A percentile compares a stretch with the other conserved stretches of the same genome.
Evolutionary conservation across 1,140 invertebrate genomes (phyloP).

Genomic region (Neotoxoptera formosana): DNA sequence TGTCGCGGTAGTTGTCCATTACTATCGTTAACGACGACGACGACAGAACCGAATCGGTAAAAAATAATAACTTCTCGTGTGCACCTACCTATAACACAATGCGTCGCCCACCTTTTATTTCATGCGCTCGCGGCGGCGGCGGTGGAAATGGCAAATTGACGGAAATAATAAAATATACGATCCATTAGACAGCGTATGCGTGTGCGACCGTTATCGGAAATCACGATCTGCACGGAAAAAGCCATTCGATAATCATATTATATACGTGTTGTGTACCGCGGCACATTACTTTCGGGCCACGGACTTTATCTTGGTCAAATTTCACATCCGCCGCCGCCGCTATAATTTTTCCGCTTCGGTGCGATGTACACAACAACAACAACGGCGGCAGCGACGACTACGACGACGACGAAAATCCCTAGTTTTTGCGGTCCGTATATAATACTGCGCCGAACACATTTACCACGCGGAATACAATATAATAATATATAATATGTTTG

Average conservation of each 20-base stretch:
- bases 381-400: no score
- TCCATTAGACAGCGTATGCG: background rate
- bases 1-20: background rate
- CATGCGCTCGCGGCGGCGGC: no score
- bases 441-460: background rate
- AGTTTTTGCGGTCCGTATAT: background rate
- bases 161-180: conserved; percentile 21
- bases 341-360: conserved; percentile 10
- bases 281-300: conserved; percentile 19
- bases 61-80: background rate
- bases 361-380: background rate
- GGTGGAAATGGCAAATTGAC: background rate
- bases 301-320: conserved; percentile 22
- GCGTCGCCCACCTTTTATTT: background rate
- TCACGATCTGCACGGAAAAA: background rate
- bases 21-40: background rate
- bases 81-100: no score
- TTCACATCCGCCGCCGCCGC: background rate
- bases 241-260: conserved; percentile 6
- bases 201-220: conserved; percentile 11
- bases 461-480: background rate
- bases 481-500: background rate
- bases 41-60: background rate
- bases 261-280: background rate
- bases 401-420: background rate